Evolutionary conservation across 2,888 invertebrate genomes (phyloP), one percentile per base, ranked within the genome.

Genomic region (Ornithoptera alexandrae): DNA sequence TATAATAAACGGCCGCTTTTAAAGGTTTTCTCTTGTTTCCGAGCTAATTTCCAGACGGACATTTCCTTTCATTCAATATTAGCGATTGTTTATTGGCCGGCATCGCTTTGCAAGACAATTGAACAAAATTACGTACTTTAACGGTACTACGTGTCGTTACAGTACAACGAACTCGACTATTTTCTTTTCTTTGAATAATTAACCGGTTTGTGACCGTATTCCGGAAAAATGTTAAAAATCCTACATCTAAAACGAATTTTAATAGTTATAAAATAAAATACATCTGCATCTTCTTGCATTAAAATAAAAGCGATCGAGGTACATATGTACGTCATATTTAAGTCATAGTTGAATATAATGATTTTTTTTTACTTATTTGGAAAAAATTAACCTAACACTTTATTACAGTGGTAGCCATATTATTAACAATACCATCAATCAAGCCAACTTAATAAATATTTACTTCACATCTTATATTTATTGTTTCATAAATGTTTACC

Each of bases 1-100:
- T 88, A 89, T 90, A 90, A 91, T 92, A 91, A 89, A 89, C 82
- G 81, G 78, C 76, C 78, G 78, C 84, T 85, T 86, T 86, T 87
- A 92, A 92, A 89, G 85, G 90, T 89, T 90, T 92, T 92, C 89
- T 85, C 89, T 89, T 91, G 92, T 92, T 88, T 87, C 83, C 83
- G 79, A 85, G 86, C 86, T 89, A 92, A 92, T 91, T 92, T 90
- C 84, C 83, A 86, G 86, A 86, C 88, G 82, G 89, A 92, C 92
- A 89, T 90, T 91, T 92, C 92, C 92, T 91, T 82, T 90, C 91
- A 92, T 92, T 92, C 90, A 92, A 86, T 91, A 92, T 92, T 88
- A 91, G 80, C 92, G 88, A 92, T 92, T 90, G 92, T 92, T 89
- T 90, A 91, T 90, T 86, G 88, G 84, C 85, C 79, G 82, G 83